Evolutionary conservation across 2,888 invertebrate species (phyloP).

Genomic region (Deroplatys truncata): DNA sequence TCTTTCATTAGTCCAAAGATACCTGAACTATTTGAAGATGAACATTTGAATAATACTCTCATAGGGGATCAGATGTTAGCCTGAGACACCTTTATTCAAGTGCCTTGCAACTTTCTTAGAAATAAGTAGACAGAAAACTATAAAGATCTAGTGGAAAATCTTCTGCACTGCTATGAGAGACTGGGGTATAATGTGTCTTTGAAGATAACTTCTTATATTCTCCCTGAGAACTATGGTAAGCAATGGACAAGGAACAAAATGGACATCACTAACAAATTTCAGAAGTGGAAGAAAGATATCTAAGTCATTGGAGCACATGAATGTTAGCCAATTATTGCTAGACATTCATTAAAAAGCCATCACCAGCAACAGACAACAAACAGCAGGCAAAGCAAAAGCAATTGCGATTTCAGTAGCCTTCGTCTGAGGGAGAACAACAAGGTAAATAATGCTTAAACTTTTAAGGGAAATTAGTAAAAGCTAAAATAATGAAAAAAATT

Average conservation of each 20-base stretch:
- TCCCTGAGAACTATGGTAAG: background rate
- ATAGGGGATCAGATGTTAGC: background rate
- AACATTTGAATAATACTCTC: background rate
- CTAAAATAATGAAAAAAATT: no score
- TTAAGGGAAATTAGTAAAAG: no score
- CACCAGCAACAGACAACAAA: no score
- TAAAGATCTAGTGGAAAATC: background rate
- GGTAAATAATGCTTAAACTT: no score
- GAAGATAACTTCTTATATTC: background rate
- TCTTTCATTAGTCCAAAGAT: background rate
- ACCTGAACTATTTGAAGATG: background rate
- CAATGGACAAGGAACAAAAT: no score
- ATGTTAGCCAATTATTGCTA: background rate
- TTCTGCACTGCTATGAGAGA: background rate
- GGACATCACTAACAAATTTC: background rate
- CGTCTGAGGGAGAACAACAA: no score
- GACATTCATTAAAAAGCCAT: background rate
- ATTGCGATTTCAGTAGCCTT: no score
- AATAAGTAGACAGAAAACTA: background rate
- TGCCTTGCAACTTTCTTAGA: background rate
- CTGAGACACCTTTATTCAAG: background rate
- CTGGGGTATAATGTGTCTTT: background rate
- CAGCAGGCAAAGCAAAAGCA: no score
- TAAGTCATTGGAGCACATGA: background rate
- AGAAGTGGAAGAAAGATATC: background rate